These are phyloP conservation scores for Enteromius trimaculatus DNA, from an alignment of 2,797 vertebrate species.

Conservation along the genomic window DNA sequence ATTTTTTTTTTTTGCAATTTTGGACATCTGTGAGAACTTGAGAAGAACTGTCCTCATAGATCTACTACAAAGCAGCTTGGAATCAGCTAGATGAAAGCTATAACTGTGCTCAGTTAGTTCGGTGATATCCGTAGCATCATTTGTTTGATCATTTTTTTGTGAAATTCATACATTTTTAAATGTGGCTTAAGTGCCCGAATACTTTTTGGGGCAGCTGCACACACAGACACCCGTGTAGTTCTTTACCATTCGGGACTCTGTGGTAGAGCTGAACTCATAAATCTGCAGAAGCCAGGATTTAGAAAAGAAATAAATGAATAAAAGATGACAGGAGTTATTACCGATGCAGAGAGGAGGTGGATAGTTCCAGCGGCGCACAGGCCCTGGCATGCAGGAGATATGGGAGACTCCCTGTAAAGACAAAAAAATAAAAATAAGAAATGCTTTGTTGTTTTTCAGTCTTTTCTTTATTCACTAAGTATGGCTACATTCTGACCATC, in stretches of 20 bases:
- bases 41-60: neutral
- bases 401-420: slow-evolving; percentile 90
- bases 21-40: neutral
- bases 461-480: slow-evolving; percentile 33
- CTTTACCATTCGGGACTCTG: neutral
- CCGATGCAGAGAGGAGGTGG: slow-evolving; percentile 97
- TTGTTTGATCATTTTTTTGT: neutral
- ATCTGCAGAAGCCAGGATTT: slow-evolving; percentile 31
- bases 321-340: slow-evolving; percentile 68
- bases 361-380: slow-evolving; percentile 96
- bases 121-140: neutral
- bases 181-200: neutral
- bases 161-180: slow-evolving; percentile 9
- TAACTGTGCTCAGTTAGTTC: neutral
- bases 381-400: slow-evolving; percentile 98
- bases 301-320: slow-evolving; percentile 26
- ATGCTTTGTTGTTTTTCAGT: slow-evolving; percentile 58
- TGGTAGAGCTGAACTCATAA: slow-evolving; percentile 23
- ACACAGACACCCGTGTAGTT: neutral
- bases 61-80: neutral
- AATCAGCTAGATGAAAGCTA: neutral
- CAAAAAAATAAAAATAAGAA: slow-evolving; percentile 36
- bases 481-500: slow-evolving; percentile 58
- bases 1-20: too few relatives aligned
- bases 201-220: neutral